Conservation (phyloP, 2,888 invertebrate genomes). For the Cephus spinipes region DNA sequence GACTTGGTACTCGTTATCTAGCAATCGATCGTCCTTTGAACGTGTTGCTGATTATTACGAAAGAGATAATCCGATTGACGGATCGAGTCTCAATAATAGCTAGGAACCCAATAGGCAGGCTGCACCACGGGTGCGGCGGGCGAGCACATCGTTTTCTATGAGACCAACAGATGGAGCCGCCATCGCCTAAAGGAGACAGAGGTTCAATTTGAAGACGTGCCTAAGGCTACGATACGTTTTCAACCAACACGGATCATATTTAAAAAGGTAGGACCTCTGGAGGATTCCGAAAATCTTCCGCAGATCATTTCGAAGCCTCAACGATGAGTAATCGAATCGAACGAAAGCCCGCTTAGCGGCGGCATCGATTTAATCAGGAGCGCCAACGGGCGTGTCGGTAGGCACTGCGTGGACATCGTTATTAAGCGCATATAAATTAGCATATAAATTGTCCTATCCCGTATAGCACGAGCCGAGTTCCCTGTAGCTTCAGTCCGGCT, state of each 20-base stretch:
- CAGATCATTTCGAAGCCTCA: no score
- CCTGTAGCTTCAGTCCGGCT: conserved; percentile 33
- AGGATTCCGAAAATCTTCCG: no score
- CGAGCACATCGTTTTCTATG: no score
- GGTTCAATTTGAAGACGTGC: conserved; percentile 33
- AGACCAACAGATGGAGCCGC: no score
- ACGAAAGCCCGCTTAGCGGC: conserved; percentile 17
- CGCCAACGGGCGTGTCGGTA: conserved; percentile 62
- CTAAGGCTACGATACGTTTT: conserved; percentile 22
- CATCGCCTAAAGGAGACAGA: conserved; percentile 11
- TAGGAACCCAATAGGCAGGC: conserved; percentile 38
- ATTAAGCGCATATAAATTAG: conserved; percentile 67
- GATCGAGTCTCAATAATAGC: no score
- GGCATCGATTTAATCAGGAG: conserved; percentile 58
- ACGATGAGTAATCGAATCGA: conserved; percentile 2
- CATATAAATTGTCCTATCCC: conserved; percentile 64
- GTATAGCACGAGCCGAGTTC: conserved; percentile 18
- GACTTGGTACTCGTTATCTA: no score
- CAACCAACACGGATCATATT: conserved; percentile 25
- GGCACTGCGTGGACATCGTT: conserved; percentile 64
- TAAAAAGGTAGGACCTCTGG: neutral
- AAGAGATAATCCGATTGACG: no score
- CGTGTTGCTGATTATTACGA: no score
- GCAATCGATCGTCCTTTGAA: neutral
- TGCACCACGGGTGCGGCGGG: no score